phyloP scores from a whole-genome alignment of 2,888 invertebrate genomes.

The Caenorhabditis sp. region DNA sequence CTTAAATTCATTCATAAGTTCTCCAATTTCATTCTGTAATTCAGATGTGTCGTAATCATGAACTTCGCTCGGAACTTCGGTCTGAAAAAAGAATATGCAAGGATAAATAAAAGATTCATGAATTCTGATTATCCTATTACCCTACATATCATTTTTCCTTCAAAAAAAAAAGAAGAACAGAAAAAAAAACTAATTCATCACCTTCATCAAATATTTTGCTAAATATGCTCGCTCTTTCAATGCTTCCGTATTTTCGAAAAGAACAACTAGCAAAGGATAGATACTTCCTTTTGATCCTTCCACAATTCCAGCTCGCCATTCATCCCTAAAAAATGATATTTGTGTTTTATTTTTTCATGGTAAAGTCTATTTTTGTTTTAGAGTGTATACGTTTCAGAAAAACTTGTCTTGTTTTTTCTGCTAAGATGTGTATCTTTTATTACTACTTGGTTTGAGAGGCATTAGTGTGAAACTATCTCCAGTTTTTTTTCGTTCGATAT shows the following conservation, averaged over 20 bases:
- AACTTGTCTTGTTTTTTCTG: too few species aligned
- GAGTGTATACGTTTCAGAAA: too few species aligned
- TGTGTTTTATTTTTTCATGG: too few species aligned
- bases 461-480: too few species aligned
- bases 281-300: constrained; percentile 81
- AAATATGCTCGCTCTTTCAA: constrained; percentile 85
- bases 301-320: constrained; percentile 78
- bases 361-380: too few species aligned
- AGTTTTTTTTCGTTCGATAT: too few species aligned
- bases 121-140: background rate
- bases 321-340: constrained; percentile 72
- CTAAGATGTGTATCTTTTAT: too few species aligned
- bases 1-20: constrained; percentile 83
- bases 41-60: constrained; percentile 81
- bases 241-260: constrained; percentile 80
- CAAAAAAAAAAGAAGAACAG: background rate
- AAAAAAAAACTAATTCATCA: constrained; percentile 35
- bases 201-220: constrained; percentile 75
- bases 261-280: constrained; percentile 83
- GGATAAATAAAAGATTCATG: background rate
- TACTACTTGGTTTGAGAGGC: too few species aligned
- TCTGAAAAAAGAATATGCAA: constrained; percentile 18
- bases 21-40: constrained; percentile 79
- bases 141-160: constrained; percentile 3
- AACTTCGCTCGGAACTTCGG: constrained; percentile 69